A percentile compares a stretch with the other conserved stretches of the same genome.
Evolutionary conservation across 2,888 invertebrate species (phyloP).

Genomic region (Hesperia comma): DNA sequence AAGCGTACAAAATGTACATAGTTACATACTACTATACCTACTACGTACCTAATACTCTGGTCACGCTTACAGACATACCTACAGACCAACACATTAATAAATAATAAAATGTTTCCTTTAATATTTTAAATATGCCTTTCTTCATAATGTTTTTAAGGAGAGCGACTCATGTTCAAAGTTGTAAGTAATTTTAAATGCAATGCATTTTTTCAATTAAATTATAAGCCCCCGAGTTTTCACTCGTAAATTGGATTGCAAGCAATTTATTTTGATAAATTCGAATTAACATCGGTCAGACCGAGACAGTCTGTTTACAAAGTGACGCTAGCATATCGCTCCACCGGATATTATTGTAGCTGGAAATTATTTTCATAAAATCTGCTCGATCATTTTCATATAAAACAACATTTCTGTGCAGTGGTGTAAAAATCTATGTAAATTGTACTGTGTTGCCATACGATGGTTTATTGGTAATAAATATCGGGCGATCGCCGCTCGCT

Average conservation of each 20-base stretch:
- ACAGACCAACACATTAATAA: too few species aligned
- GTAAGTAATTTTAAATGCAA: not conserved
- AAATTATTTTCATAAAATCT: slow-evolving; percentile 58
- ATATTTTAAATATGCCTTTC: not conserved
- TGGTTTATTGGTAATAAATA: slow-evolving; percentile 77
- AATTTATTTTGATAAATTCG: slow-evolving; percentile 58
- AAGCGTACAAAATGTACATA: too few species aligned
- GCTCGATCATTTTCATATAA: slow-evolving; percentile 56
- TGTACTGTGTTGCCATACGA: slow-evolving; percentile 52
- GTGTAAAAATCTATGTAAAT: slow-evolving; percentile 58
- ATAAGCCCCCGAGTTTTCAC: slow-evolving; percentile 5
- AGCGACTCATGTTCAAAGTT: not conserved
- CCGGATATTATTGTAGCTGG: slow-evolving; percentile 72
- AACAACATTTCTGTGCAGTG: slow-evolving; percentile 49
- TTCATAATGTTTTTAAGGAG: not conserved
- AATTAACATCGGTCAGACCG: slow-evolving; percentile 68
- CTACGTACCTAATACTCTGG: too few species aligned
- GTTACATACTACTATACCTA: too few species aligned
- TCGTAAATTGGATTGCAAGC: slow-evolving; percentile 39
- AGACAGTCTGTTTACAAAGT: slow-evolving; percentile 67
- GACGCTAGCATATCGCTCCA: slow-evolving; percentile 60
- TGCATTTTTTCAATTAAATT: slow-evolving; percentile 2
- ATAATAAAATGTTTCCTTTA: not conserved
- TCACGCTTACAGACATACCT: too few species aligned
- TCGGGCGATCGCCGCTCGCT: slow-evolving; percentile 60